Percentiles rank a stretch among this genome's conserved stretches.
phyloP scores from a whole-genome alignment of 2,888 invertebrate species.

The Drosophila koepferae region DNA sequence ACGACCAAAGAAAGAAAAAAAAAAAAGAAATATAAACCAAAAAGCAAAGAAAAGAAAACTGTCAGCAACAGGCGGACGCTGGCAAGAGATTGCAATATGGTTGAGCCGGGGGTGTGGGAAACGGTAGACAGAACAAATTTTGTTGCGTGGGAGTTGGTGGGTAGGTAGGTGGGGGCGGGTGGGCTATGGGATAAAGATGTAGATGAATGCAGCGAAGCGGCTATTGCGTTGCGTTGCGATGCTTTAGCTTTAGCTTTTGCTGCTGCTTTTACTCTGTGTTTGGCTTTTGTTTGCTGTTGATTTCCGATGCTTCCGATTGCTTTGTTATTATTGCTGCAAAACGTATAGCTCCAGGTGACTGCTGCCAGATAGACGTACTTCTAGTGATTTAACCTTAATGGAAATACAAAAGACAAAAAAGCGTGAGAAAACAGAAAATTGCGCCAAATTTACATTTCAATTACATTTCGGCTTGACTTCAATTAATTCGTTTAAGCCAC shows the following conservation, averaged over 20 bases:
- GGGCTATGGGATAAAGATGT: constrained; percentile 25
- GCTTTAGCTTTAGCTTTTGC: constrained; percentile 9
- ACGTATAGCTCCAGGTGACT: constrained; percentile 52
- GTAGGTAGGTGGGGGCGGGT: neutral
- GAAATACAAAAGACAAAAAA: constrained; percentile 7
- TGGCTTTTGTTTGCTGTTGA: constrained; percentile 74
- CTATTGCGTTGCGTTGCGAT: constrained; percentile 21
- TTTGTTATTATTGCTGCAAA: constrained; percentile 68
- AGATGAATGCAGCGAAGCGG: constrained; percentile 58
- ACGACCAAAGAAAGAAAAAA: constrained; percentile 64
- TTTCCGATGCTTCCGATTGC: constrained; percentile 77
- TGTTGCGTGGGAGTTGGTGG: neutral
- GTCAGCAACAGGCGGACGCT: constrained; percentile 72
- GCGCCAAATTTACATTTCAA: constrained; percentile 24
- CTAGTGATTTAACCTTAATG: constrained; percentile 16
- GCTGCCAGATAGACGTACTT: constrained; percentile 13
- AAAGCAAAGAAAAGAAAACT: constrained; percentile 70
- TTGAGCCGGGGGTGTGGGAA: neutral
- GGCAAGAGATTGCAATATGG: constrained; percentile 32
- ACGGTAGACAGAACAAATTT: neutral
- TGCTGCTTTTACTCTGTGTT: constrained; percentile 33
- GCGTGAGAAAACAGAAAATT: constrained; percentile 7
- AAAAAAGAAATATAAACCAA: constrained; percentile 32
- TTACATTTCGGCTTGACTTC: constrained; percentile 6
- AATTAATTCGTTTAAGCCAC: constrained; percentile 7